Base-by-base conservation (phyloP, 2,113 vertebrate species). In the Tragulus kanchil region DNA sequence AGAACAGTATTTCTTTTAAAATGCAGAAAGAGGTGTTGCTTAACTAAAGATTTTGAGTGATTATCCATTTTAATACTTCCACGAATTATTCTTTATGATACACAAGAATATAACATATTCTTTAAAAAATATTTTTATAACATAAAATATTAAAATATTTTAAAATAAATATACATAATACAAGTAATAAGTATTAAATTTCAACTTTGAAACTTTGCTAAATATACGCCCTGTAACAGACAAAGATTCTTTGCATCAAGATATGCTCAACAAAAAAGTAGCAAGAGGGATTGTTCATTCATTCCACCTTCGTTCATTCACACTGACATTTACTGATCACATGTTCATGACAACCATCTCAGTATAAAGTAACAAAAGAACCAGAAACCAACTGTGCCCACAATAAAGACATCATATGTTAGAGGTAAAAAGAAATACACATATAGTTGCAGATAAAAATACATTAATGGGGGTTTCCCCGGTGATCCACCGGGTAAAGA, bases 1-100 rank as follows among this genome's bases (percentile, higher is more conserved):
- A 21, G 25, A 28, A 93, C 48, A 89, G 58, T 6, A 56, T 65
- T 78, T 69, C 10, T 50, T 97, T 96, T 86, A 36, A 36, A 97
- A 95, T 42, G 90, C 85, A 65, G 87, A 79, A 36, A 36, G 36
- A 73, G 83, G 0, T 3, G 13, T 19, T 48, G 21, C 1, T 79
- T 73, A 93, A 61, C 3, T 59, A 23, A 31, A 31, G 14, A 50
- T 84, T 94, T 1, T 75, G 52, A 12, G 6, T 79, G 31, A 31
- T 28, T 94, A 75, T 73, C 11, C 45, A 77, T 19, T 86, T 95
- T 19, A 78, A 42, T 14, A 93, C 52, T 79, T 48, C 28, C 17
- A 77, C 13, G 8, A 15, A 8, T 73, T 73, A 65, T 67, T 86
- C 17, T 56, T 93, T 67, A 62, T 7, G 56, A 87, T 42, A 92